phyloP scores from a whole-genome alignment of 2,113 vertebrate species.

The Falco punctatus region DNA sequence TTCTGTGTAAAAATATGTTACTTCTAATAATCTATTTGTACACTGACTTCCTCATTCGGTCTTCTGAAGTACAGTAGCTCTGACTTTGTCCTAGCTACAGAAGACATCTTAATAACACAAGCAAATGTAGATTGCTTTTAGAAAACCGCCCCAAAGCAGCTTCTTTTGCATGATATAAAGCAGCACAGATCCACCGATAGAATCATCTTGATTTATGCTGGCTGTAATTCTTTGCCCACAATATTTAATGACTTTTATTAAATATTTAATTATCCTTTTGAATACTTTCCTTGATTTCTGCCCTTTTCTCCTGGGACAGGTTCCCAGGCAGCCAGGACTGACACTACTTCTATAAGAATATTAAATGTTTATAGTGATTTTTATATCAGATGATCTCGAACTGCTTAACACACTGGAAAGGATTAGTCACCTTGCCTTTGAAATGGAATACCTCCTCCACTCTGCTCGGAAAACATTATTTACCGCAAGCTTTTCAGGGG shows the following conservation, averaged over 20 bases:
- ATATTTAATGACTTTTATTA: constrained; percentile 4
- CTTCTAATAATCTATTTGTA: not conserved
- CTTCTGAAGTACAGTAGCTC: not conserved
- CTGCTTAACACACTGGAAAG: not conserved
- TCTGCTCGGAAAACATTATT: not conserved
- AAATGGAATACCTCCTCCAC: rapidly evolving
- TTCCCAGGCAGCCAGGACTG: constrained; percentile 29
- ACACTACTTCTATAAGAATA: not conserved
- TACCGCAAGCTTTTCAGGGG: not conserved
- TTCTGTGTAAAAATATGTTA: not conserved
- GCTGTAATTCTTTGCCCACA: constrained; percentile 1
- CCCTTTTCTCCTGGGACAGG: not conserved
- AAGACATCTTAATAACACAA: not conserved
- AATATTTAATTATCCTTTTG: constrained; percentile 51
- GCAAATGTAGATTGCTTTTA: not conserved
- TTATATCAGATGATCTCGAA: not conserved
- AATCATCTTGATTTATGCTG: not conserved
- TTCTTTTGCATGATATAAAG: not conserved
- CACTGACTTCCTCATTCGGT: not conserved
- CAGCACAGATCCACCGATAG: not conserved
- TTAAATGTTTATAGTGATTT: constrained; percentile 28
- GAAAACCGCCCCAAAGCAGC: not conserved
- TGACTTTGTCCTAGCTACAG: not conserved
- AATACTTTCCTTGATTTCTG: constrained; percentile 53
- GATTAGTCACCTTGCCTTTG: not conserved